Percentiles rank a stretch among this genome's conserved stretches.
phyloP scores from a whole-genome alignment of 2,888 invertebrate species.

The Yponomeuta cagnagella region DNA sequence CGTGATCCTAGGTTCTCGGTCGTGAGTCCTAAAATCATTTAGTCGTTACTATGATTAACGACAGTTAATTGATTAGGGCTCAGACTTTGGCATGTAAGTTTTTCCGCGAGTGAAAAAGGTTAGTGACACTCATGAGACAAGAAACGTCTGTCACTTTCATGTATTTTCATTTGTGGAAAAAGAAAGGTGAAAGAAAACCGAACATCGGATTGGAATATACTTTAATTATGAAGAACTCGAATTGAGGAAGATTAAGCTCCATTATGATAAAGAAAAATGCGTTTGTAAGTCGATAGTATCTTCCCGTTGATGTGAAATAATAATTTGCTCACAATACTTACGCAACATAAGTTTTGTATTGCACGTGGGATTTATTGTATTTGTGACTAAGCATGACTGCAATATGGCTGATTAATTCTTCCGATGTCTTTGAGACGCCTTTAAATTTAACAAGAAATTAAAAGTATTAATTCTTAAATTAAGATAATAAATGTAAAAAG shows the following conservation, averaged over 20 bases:
- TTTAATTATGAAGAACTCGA: background rate
- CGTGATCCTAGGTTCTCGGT: no score
- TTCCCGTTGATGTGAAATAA: background rate
- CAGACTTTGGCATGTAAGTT: no score
- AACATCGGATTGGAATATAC: background rate
- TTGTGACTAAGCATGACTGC: background rate
- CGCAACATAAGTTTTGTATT: background rate
- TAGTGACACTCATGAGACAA: background rate
- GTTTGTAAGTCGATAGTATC: background rate
- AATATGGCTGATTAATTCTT: no score
- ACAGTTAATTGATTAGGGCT: no score
- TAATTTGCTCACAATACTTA: background rate
- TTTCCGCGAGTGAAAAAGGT: no score
- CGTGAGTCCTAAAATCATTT: no score
- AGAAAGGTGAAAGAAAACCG: background rate
- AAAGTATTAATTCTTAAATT: no score
- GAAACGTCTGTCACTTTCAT: background rate
- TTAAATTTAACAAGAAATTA: no score
- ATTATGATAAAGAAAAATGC: background rate
- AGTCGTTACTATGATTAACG: no score
- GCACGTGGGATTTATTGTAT: background rate
- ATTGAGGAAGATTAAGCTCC: background rate
- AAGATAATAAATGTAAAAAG: no score
- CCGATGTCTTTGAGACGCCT: no score
- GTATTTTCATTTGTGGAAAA: background rate